phyloP scores from a whole-genome alignment of 2,888 invertebrate species.

The Torymus tubicola region DNA sequence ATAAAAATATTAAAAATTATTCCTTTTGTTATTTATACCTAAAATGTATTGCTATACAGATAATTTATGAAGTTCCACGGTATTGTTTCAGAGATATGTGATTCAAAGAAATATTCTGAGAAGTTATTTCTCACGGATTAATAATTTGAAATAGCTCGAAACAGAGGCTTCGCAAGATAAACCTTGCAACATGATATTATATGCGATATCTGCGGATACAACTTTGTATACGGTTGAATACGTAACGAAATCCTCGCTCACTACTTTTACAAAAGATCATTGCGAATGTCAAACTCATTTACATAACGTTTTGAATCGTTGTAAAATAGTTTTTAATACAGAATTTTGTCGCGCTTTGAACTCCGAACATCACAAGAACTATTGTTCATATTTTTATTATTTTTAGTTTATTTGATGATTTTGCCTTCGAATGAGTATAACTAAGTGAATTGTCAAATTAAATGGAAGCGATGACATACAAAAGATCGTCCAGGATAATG shows the following conservation, averaged over 20 bases:
- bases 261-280: too few relatives aligned
- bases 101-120: too few relatives aligned
- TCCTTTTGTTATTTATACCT: too few relatives aligned
- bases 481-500: too few relatives aligned
- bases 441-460: too few relatives aligned
- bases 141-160: conserved; percentile 7
- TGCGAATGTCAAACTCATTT: not conserved
- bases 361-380: conserved; percentile 18
- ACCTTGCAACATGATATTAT: conserved; percentile 20
- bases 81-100: too few relatives aligned
- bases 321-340: not conserved
- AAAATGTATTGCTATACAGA: too few relatives aligned
- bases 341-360: conserved; percentile 28
- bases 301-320: not conserved
- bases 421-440: too few relatives aligned
- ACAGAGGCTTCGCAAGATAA: conserved; percentile 8
- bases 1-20: not conserved
- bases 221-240: conserved; percentile 26
- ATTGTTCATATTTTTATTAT: conserved; percentile 14
- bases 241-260: conserved; percentile 13
- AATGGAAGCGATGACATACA: too few relatives aligned
- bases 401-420: too few relatives aligned
- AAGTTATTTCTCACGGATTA: not conserved
- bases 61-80: too few relatives aligned
- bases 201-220: conserved; percentile 33